Conservation (phyloP, 2,113 vertebrate genomes). For the Tenrec ecaudatus region DNA sequence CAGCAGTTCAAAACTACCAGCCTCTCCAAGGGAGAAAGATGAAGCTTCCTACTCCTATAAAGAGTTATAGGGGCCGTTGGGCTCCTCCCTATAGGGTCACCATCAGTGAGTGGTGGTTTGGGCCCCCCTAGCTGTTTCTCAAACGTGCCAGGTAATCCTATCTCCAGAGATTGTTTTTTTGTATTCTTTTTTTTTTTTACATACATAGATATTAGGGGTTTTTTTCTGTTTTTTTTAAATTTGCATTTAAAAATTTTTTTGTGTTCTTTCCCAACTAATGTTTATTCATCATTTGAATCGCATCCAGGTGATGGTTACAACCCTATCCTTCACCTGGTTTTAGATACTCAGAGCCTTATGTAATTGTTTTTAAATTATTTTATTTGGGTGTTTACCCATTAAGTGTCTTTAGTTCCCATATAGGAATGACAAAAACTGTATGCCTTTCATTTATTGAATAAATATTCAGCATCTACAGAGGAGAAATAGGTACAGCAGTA, state of each 20-base stretch:
- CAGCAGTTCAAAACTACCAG: no score
- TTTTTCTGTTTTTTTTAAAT: no score
- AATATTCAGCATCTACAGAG: slow-evolving; percentile 7
- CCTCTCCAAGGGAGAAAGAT: no score
- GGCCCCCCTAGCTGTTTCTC: neutral
- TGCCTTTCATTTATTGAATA: slow-evolving; percentile 6
- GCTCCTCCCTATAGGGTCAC: no score
- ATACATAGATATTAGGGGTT: no score
- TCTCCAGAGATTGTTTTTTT: neutral
- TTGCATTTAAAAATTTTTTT: no score
- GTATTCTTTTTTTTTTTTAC: slow-evolving; percentile 37
- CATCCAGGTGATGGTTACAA: neutral
- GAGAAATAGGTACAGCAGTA: neutral
- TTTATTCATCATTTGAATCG: neutral
- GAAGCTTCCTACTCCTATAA: no score
- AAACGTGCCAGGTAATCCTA: neutral
- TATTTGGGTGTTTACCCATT: slow-evolving; percentile 56
- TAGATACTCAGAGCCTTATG: slow-evolving; percentile 10
- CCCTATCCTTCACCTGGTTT: neutral
- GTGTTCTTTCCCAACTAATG: neutral
- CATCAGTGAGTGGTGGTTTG: no score
- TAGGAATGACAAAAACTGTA: neutral
- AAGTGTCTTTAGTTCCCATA: neutral
- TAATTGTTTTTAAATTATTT: slow-evolving; percentile 44
- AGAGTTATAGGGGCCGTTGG: no score